Base-by-base conservation (phyloP, 2,113 vertebrate species). In the Acrocephalus kingi region DNA sequence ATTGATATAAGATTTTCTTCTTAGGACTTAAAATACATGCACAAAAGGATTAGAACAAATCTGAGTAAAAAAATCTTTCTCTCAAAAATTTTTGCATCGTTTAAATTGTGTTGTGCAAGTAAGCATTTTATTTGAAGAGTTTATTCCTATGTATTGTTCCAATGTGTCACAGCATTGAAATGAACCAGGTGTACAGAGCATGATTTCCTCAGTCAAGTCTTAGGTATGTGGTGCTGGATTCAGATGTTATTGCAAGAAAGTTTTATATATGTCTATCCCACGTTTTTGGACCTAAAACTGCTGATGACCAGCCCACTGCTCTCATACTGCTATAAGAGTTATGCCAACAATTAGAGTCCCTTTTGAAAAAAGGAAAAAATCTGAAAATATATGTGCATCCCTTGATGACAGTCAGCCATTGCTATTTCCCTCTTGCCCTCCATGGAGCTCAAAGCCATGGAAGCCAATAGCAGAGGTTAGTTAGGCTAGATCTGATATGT, bases 101-200 rank as follows among this genome's bases (percentile, higher is more conserved):
- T 91, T 41, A 84, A 84, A 69, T 46, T 66, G 31, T 25, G 11
- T 17, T 66, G 59, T 31, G 24, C 25, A 78, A 81, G 11, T 18
- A 81, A 66, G 5, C 3, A 37, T 25, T 22, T 58, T 62, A 54
- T 66, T 66, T 62, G 19, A 71, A 31, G 23, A 56, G 13, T 58
- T 28, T 74, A 0, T 67, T 55, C 4, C 5, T 41, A 1, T 30
- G 22, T 49, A 22, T 25, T 66, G 8, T 54, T 73, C 45, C 23
- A 67, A 3, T 5, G 9, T 76, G n/a, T 4, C 48, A 33, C 7
- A 24, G 5, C 25, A 51, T 2, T 54, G 61, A 81, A 78, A 75
- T 49, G 24, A 84, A 66, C 2, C 7, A 21, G 15, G 28, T 45
- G 4, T 30, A 46, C 1, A 7, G 24, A 61, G 20, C 1, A 0